Evolutionary conservation across 2,888 invertebrate genomes (phyloP).

Genomic region (Mythimna lalbum): DNA sequence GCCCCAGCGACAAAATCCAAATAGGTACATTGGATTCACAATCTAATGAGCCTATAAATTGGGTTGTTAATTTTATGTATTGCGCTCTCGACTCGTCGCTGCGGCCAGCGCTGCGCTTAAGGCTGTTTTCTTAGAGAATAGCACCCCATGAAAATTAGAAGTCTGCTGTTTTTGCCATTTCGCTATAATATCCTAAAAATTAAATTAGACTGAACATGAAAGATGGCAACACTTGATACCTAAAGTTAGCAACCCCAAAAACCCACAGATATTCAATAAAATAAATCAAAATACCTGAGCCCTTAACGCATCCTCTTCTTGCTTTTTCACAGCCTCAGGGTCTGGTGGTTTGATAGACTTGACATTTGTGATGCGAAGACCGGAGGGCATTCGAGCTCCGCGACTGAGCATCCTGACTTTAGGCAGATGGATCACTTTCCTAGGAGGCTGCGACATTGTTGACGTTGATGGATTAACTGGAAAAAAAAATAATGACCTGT

Average conservation of each 20-base stretch:
- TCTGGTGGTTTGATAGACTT: constrained; percentile 83
- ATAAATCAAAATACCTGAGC: constrained; percentile 76
- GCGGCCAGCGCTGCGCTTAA: too few relatives aligned
- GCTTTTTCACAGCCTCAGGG: constrained; percentile 77
- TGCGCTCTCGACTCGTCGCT: too few relatives aligned
- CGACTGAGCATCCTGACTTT: constrained; percentile 83
- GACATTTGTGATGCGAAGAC: constrained; percentile 83
- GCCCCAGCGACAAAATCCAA: too few relatives aligned
- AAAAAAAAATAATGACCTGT: constrained; percentile 50
- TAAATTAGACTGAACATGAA: not conserved
- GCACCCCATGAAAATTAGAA: too few relatives aligned
- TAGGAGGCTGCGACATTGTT: constrained; percentile 75
- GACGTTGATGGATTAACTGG: constrained; percentile 73
- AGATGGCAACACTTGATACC: not conserved
- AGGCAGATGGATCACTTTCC: constrained; percentile 81
- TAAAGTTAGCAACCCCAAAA: not conserved
- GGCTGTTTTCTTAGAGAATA: too few relatives aligned
- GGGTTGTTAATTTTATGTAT: too few relatives aligned
- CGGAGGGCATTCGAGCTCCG: constrained; percentile 70
- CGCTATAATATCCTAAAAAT: too few relatives aligned
- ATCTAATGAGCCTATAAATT: too few relatives aligned
- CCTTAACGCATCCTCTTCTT: constrained; percentile 81
- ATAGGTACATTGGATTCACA: too few relatives aligned
- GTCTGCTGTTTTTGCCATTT: too few relatives aligned
- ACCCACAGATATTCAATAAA: not conserved